Evolutionary conservation across 2,888 invertebrate genomes (phyloP), one percentile per base, ranked within the genome.

Genomic region (Agrotis segetum): DNA sequence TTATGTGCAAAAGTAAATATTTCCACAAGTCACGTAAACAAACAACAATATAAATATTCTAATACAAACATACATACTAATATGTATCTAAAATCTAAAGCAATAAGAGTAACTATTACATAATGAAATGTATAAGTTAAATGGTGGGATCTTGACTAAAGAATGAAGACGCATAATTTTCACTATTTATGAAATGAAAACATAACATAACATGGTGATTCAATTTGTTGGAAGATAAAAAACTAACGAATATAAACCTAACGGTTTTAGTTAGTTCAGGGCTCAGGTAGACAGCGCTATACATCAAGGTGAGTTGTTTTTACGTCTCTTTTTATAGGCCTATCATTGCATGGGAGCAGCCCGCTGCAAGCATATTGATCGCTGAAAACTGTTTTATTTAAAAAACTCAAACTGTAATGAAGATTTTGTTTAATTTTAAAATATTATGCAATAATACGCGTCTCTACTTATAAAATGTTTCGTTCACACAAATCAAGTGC

Each of bases 141-240:
- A 73, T 85, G 83, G 83, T 83, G 83, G 83, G 83, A 72, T 78
- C 24, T 60, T 67, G 59, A 83, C 83, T 83, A 73, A 78, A 56
- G n/a, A 55, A 61, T 65, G 40, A 40, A 77, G 56, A 59, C 53
- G 56, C 69, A 34, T 71, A 58, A 65, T 67, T 67, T 76, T 67
- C n/a, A 50, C 40, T 62, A 14, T 70, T 62, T 29, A 61, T 49
- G 11, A 70, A 62, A 76, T 46, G 49, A 67, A n/a, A 50, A 59
- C 52, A 53, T 76, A 40, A 49, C 77, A 29, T 29, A 58, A 17
- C 17, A 24, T n/a, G n/a, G n/a, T n/a, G n/a, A n/a, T n/a, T n/a
- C n/a, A n/a, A n/a, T n/a, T n/a, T n/a, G 7, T 11, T 40, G 2
- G 11, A 21, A 13, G 19, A 71, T 19, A 17, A 46, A 29, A n/a